phyloP scores from a whole-genome alignment of 2,113 vertebrate species.

The Phainopepla nitens region DNA sequence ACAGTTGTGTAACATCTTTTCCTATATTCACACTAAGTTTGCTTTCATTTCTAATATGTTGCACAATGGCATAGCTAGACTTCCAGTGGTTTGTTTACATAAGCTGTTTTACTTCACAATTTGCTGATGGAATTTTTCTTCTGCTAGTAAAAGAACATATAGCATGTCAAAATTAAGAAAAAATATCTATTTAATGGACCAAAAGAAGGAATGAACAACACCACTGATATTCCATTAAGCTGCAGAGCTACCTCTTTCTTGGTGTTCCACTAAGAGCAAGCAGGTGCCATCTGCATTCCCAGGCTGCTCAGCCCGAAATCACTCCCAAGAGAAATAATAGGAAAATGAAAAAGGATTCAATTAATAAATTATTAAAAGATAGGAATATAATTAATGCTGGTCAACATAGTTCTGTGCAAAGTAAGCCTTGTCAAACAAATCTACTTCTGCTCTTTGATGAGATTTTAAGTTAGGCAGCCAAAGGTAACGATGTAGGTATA shows the following conservation, averaged over 20 bases:
- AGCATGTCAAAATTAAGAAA: background rate
- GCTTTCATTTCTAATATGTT: background rate
- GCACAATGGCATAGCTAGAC: background rate
- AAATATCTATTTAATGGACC: background rate
- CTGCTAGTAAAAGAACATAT: background rate
- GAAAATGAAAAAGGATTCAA: constrained; percentile 31
- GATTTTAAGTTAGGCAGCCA: constrained; percentile 27
- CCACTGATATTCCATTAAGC: background rate
- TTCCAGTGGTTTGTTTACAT: background rate
- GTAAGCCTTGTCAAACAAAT: constrained; percentile 63
- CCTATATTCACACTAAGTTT: background rate
- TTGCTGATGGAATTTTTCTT: background rate
- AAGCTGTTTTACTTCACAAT: background rate
- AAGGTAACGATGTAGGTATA: constrained; percentile 30
- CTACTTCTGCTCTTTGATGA: constrained; percentile 46
- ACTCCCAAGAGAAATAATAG: background rate
- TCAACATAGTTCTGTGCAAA: constrained; percentile 47
- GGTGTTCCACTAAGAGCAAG: background rate
- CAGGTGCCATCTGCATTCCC: background rate
- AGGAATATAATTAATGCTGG: constrained; percentile 52
- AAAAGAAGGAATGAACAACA: background rate
- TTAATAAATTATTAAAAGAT: constrained; percentile 60
- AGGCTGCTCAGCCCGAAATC: background rate
- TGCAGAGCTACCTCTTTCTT: background rate
- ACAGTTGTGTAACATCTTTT: constrained; percentile 10